phyloP scores from a whole-genome alignment of 2,113 vertebrate species.

The Epinephelus lanceolatus region DNA sequence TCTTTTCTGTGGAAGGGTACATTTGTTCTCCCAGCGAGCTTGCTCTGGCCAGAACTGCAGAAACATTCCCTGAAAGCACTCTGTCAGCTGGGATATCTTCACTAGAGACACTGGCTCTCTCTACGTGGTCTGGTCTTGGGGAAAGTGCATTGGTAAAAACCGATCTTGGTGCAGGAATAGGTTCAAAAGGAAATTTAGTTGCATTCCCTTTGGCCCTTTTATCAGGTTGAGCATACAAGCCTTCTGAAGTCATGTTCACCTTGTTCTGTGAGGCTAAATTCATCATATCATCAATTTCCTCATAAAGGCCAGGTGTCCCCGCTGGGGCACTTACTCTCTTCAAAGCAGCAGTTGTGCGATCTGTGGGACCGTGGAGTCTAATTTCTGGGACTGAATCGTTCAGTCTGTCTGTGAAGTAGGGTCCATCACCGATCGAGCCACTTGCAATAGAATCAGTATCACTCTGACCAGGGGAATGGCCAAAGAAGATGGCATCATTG shows the following conservation, averaged over 20 bases:
- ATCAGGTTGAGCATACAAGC: conserved; percentile 42
- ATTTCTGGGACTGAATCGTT: neutral
- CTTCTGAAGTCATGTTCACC: neutral
- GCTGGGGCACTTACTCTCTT: conserved; percentile 32
- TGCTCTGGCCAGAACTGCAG: conserved; percentile 45
- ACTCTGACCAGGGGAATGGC: conserved; percentile 25
- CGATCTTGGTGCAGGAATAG: conserved; percentile 30
- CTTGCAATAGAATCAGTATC: conserved; percentile 66
- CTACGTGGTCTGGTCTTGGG: conserved; percentile 1
- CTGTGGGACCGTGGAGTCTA: neutral
- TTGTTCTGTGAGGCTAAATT: conserved; percentile 6
- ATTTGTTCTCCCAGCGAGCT: conserved; percentile 59
- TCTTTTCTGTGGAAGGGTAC: neutral
- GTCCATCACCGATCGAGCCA: conserved; percentile 25
- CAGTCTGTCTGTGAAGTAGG: conserved; percentile 32
- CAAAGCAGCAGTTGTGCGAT: neutral
- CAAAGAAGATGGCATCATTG: conserved; percentile 31
- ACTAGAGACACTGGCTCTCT: conserved; percentile 1
- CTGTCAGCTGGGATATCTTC: conserved; percentile 6
- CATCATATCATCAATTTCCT: neutral
- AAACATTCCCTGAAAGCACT: neutral
- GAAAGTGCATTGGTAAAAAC: neutral
- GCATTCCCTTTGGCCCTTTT: conserved; percentile 30
- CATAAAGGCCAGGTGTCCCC: neutral
- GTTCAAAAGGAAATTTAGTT: conserved; percentile 18